Evolutionary conservation across 2,113 vertebrate genomes (phyloP).

Genomic region (Elephas maximus): DNA sequence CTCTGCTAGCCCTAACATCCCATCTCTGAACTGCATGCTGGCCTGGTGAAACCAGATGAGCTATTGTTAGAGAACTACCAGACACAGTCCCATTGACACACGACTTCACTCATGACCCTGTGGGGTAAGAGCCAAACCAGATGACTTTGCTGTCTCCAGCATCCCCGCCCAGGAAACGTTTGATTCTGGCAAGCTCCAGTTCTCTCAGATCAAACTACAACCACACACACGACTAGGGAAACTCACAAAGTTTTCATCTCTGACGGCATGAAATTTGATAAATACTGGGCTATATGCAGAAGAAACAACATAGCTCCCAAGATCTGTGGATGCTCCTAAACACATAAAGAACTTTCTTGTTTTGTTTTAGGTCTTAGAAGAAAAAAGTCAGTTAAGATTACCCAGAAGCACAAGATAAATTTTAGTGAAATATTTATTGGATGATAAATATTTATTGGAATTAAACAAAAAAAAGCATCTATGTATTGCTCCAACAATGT

Average conservation of each 20-base stretch:
- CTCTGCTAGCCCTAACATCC: conserved; percentile 90
- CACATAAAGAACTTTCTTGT: conserved; percentile 55
- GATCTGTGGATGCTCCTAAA: conserved; percentile 89
- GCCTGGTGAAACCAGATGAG: conserved; percentile 88
- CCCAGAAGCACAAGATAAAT: conserved; percentile 67
- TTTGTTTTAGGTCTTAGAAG: conserved; percentile 68
- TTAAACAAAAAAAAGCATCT: not conserved
- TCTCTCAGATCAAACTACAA: conserved; percentile 94
- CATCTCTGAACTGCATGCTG: conserved; percentile 91
- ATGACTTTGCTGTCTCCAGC: conserved; percentile 94
- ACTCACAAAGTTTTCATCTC: conserved; percentile 95
- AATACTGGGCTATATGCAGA: conserved; percentile 91
- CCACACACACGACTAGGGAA: conserved; percentile 96
- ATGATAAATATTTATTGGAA: conserved; percentile 43
- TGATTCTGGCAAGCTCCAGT: conserved; percentile 94
- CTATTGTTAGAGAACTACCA: conserved; percentile 90
- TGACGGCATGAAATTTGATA: conserved; percentile 94
- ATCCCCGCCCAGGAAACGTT: conserved; percentile 95
- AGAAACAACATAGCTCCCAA: conserved; percentile 95
- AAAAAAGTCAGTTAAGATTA: conserved; percentile 28
- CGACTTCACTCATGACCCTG: conserved; percentile 93
- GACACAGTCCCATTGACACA: conserved; percentile 93
- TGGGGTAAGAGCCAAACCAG: conserved; percentile 93
- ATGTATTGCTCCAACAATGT: conserved; percentile 60
- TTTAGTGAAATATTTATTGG: conserved; percentile 71